Base-by-base conservation (phyloP, 2,113 vertebrate genomes). In the Microtus richardsoni region DNA sequence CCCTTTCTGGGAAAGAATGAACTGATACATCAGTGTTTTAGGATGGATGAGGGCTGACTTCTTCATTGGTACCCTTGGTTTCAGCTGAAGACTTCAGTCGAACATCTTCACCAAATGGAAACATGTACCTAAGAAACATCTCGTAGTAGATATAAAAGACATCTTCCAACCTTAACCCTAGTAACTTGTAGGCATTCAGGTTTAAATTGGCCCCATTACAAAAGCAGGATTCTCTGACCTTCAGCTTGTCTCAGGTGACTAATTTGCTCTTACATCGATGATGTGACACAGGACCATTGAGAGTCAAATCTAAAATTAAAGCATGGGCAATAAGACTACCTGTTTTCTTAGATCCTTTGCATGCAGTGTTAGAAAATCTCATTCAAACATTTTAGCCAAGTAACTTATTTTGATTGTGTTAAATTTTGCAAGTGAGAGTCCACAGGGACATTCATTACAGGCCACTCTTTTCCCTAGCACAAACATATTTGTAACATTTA, bases 1-100 rank as follows among this genome's bases (percentile, higher is more conserved):
- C 13, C 49, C 19, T 83, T 87, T 96, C 22, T 17, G 66, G 80
- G 84, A 96, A 94, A 64, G 85, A 85, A 85, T 39, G 70, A 49
- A 66, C 22, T 86, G 14, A 58, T 22, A 70, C 41, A 60, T 49
- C 84, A 39, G 77, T 64, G 30, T 94, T 94, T 41, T 79, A 58
- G 60, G 5, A 44, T 77, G 6, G 33, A 39, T 91, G 28, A 85
- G 8, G 21, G 52, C 17, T 87, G 78, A 21, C 68, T 78, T 26
- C 33, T 47, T 92, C n/a, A 36, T 84, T 75, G 9, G 44, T 73
- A 58, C n/a, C 47, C 22, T 33, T 86, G 75, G 52, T 58, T 52
- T 41, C 33, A 77, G 26, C 33, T 41, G 70, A 17, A 41, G 16
- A 70, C 26, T n/a, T 94, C 93, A 91, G 41, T 64, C 7, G 24